phyloP scores from a whole-genome alignment of 2,888 invertebrate species.

The Suillia variegata region DNA sequence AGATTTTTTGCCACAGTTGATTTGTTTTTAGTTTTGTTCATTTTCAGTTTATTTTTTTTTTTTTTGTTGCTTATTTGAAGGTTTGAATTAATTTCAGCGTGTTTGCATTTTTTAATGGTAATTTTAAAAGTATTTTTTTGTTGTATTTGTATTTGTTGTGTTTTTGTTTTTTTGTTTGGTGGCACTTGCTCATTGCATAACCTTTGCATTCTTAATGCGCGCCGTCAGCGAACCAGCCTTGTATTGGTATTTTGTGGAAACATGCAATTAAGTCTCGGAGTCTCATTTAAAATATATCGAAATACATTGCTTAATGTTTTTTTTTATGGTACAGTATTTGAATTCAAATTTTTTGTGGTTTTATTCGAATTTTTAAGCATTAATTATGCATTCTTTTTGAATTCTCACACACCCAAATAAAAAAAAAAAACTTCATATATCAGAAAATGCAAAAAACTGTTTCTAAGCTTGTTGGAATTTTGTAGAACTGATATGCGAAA shows the following conservation, averaged over 20 bases:
- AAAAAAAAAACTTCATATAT: too few species aligned
- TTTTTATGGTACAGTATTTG: too few species aligned
- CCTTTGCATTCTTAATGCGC: neutral
- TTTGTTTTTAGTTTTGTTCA: conserved; percentile 15
- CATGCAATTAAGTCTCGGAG: too few species aligned
- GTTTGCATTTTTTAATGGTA: conserved; percentile 21
- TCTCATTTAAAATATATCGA: too few species aligned
- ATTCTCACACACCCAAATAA: too few species aligned
- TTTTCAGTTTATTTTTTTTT: conserved; percentile 6
- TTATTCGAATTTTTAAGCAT: too few species aligned
- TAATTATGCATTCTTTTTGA: too few species aligned
- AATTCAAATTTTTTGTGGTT: too few species aligned
- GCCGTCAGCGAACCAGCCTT: neutral
- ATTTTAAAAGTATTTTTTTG: neutral
- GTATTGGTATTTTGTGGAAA: neutral
- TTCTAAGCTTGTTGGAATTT: too few species aligned
- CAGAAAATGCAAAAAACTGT: too few species aligned
- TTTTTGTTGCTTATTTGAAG: conserved; percentile 20
- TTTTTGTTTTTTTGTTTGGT: neutral
- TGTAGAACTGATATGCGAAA: too few species aligned
- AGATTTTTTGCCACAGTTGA: neutral
- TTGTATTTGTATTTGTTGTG: neutral
- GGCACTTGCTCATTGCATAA: neutral
- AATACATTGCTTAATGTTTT: too few species aligned
- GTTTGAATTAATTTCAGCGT: conserved; percentile 17